Base-by-base conservation (phyloP, 1,140 invertebrate genomes). In the Leptonema lineaticorne region DNA sequence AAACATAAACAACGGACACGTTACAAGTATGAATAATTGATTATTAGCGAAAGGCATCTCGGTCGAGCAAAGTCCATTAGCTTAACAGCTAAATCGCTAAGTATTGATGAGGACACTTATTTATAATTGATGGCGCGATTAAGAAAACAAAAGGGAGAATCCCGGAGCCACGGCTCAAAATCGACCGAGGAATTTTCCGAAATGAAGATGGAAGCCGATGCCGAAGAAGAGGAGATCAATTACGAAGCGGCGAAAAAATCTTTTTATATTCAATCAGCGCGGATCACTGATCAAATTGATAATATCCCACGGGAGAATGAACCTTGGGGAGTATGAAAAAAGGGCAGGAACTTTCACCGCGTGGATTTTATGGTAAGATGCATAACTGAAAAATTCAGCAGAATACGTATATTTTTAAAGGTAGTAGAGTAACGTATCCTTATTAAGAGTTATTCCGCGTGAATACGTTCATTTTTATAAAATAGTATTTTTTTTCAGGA, bases 61-160 rank as follows among this genome's bases (percentile, higher is more conserved):
- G 50, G 24, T 53, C 24, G 18, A n/a, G 50, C 24, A 53, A 26
- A 53, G 50, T 26, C 50, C 50, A 53, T 53, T 53, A 53, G 22
- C 50, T 22, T 24, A 53, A 53, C 50, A 53, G 50, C 50, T 26
- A 53, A 53, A 53, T 53, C 50, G 50, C 50, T 53, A 53, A 53
- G 50, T 53, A 53, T 53, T 53, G 50, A 53, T 53, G 50, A 53
- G 50, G 50, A 53, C 50, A 53, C 50, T 53, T 53, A 53, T 53
- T 53, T 53, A 53, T 53, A 26, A 53, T 53, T 53, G 50, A 53
- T 53, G 50, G 50, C 50, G 50, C 50, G 50, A 53, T 53, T 53
- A 53, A 53, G 50, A 53, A 53, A 53, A 53, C 50, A 53, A 53
- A 53, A 48, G 46, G 46, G 46, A 48, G 22, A 48, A 48, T 48